Evolutionary conservation across 2,113 vertebrate species (phyloP).

Genomic region (Strigops habroptila): DNA sequence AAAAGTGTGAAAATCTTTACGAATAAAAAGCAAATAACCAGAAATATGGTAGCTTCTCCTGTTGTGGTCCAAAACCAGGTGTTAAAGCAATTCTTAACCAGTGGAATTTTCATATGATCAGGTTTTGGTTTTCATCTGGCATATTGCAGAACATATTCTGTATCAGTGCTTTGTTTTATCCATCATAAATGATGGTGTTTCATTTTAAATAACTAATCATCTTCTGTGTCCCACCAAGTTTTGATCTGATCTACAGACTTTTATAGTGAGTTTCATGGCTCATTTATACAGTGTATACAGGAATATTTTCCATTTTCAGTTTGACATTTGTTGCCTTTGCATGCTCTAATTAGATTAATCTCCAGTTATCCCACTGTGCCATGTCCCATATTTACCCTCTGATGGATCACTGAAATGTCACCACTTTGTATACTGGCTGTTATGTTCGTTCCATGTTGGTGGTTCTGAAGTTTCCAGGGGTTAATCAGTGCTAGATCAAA

Average conservation of each 20-base stretch:
- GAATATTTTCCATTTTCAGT: not conserved
- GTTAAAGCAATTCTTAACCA: not conserved
- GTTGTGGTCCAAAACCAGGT: not conserved
- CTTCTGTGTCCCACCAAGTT: not conserved
- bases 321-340: not conserved
- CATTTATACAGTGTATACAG: not conserved
- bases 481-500: not conserved
- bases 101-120: not conserved
- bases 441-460: not conserved
- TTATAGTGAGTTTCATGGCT: not conserved
- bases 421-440: not conserved
- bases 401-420: not conserved
- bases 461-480: not conserved
- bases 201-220: not conserved
- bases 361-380: not conserved
- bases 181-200: not conserved
- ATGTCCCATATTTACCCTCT: not conserved
- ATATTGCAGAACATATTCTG: not conserved
- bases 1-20: not conserved
- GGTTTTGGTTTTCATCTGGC: not conserved
- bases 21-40: not conserved
- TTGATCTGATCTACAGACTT: not conserved
- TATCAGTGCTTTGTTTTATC: not conserved
- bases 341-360: not conserved
- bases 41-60: not conserved